These are phyloP conservation scores for Pammene fasciana DNA, from an alignment of 2,888 invertebrate genomes.

Conservation along the genomic window DNA sequence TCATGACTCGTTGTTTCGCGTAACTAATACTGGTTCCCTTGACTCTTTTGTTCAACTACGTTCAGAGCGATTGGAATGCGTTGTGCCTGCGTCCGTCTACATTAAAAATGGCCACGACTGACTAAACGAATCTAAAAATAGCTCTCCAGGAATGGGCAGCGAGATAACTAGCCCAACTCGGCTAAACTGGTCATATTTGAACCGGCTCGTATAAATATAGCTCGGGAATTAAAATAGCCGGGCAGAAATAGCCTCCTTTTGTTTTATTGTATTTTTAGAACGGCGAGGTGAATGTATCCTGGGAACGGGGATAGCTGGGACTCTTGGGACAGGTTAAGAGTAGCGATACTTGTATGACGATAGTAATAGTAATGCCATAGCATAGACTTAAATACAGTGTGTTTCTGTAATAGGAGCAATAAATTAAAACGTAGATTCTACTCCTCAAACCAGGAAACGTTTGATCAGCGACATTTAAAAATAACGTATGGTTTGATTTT, in stretches of 20 bases:
- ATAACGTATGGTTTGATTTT: too few species aligned
- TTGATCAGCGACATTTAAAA: too few species aligned
- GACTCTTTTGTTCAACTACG: background rate
- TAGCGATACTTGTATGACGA: too few species aligned
- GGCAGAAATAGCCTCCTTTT: slow-evolving; percentile 38
- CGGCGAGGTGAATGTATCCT: slow-evolving; percentile 30
- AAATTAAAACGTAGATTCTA: too few species aligned
- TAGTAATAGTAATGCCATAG: too few species aligned
- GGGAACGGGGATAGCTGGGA: background rate
- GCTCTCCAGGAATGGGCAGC: slow-evolving; percentile 35
- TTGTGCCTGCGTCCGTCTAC: slow-evolving; percentile 18
- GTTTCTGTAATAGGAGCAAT: too few species aligned
- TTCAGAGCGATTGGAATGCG: background rate
- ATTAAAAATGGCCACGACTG: slow-evolving; percentile 38
- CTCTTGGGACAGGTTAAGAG: background rate
- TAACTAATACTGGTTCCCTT: background rate
- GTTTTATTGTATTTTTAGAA: slow-evolving; percentile 40
- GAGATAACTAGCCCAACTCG: slow-evolving; percentile 39
- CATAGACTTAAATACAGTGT: too few species aligned
- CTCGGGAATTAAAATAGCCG: slow-evolving; percentile 35
- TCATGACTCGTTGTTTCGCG: background rate
- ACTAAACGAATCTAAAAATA: slow-evolving; percentile 43
- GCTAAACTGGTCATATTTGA: slow-evolving; percentile 40
- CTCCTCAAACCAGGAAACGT: too few species aligned
- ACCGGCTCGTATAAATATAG: slow-evolving; percentile 39